Percentiles rank a stretch among this genome's conserved stretches.
Evolutionary conservation across 2,888 invertebrate species (phyloP).

Genomic region (Drosophila histrio): DNA sequence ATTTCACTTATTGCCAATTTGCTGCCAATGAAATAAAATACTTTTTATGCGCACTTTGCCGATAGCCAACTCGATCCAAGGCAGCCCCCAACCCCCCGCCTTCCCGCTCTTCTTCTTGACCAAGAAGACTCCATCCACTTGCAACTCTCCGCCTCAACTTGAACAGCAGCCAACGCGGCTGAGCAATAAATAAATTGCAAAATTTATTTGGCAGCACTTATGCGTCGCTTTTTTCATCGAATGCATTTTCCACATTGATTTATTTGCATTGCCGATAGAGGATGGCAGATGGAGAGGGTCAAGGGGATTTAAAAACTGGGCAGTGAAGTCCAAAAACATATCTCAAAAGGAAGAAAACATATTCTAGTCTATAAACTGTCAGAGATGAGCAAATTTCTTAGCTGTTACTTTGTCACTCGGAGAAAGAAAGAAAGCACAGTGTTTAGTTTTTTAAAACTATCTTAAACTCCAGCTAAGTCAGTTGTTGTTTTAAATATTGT

Average conservation of each 20-base stretch:
- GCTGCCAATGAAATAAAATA: constrained; percentile 77
- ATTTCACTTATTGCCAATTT: constrained; percentile 78
- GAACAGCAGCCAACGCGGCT: constrained; percentile 54
- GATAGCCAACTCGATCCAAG: constrained; percentile 52
- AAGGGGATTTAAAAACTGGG: not conserved
- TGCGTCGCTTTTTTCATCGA: constrained; percentile 76
- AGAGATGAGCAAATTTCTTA: constrained; percentile 18
- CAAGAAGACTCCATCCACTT: not conserved
- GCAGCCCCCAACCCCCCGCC: not conserved
- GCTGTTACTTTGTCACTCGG: not conserved
- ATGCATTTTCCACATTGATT: constrained; percentile 73
- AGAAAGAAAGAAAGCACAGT: not conserved
- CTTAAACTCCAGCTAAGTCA: not conserved
- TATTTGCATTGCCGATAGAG: constrained; percentile 61
- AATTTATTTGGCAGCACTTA: constrained; percentile 77
- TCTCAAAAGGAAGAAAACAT: constrained; percentile 49
- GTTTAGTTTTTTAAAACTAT: no score
- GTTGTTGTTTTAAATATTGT: not conserved
- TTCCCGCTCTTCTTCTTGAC: not conserved
- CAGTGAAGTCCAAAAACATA: constrained; percentile 36
- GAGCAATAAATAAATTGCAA: constrained; percentile 75
- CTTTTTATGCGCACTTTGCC: constrained; percentile 60
- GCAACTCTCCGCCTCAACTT: not conserved
- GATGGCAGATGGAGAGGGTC: not conserved
- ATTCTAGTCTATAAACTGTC: constrained; percentile 43